Evolutionary conservation across 2,888 invertebrate species (phyloP), one percentile per base, ranked within the genome.

Genomic region (Hermaeophaga mercurialis): DNA sequence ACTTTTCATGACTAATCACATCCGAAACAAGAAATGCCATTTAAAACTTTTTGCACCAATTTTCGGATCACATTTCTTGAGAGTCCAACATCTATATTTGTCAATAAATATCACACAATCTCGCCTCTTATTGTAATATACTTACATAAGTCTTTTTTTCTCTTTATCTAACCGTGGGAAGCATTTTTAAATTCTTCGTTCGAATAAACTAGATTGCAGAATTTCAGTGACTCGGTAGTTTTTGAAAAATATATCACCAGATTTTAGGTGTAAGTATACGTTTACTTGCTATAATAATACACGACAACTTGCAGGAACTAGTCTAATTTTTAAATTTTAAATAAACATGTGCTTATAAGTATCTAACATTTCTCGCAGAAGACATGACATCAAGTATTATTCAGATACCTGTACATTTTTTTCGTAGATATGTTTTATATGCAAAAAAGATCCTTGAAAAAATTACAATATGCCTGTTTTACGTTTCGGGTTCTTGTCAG

Each of bases 291-390:
- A 50, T 38, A 41, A 9, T 41, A 50, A 31, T 50, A 50, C 41
- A 50, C 50, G 50, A 50, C 50, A 50, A 50, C 31, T 48, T 50
- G 50, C 50, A 50, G 50, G 50, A 50, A 50, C 50, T 50, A 50
- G 41, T 41, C 50, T 50, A 50, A 38, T 26, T 33, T 49, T 41
- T 19, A 22, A 38, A 48, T 48, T 46, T 48, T 48, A 47, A 47
- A 47, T 50, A 41, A 50, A 50, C 28, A 39, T 50, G 50, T 50
- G 50, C 50, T 50, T 50, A 50, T 50, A 50, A 50, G 6, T 41
- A 28, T 39, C 31, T 41, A 36, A 33, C 3, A 47, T 36, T 24
- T 17, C 47, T 34, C 47, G 28, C 26, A 31, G 33, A 50, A 50
- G 22, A 50, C 50, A 50, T 50, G 22, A 50, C 41, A 47, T 36